Evolutionary conservation across 2,888 invertebrate species (phyloP).

Genomic region (Papilio protenor): DNA sequence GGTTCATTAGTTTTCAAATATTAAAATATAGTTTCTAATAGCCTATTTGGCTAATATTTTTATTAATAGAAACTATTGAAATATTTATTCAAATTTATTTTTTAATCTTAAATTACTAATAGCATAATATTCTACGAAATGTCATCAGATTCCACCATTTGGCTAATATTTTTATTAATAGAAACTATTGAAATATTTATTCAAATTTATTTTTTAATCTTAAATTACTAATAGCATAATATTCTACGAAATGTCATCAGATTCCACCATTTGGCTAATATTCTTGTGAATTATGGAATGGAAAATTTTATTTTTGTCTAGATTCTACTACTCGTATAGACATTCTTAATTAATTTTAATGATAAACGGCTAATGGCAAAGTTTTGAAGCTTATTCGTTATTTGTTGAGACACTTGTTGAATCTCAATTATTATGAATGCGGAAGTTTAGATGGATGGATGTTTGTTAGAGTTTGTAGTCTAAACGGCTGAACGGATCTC

Average conservation of each 20-base stretch:
- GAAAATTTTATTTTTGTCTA: neutral
- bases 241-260: conserved; percentile 5
- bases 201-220: neutral
- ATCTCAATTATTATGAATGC: too few relatives aligned
- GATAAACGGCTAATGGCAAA: too few relatives aligned
- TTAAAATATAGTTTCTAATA: conserved; percentile 18
- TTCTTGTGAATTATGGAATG: neutral
- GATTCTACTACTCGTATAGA: neutral
- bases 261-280: neutral
- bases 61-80: neutral
- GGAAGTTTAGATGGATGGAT: too few relatives aligned
- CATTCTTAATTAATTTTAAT: neutral
- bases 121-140: conserved; percentile 12
- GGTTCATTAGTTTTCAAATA: neutral
- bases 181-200: neutral
- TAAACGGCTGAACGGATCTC: too few relatives aligned
- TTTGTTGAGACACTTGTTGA: too few relatives aligned
- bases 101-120: neutral
- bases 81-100: neutral
- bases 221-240: neutral
- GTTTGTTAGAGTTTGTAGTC: too few relatives aligned
- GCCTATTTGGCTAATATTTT: neutral
- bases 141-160: neutral
- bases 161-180: neutral
- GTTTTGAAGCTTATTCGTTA: too few relatives aligned